Evolutionary conservation across 2,113 vertebrate species (phyloP), one percentile per base, ranked within the genome.

Genomic region (Sialia sialis): DNA sequence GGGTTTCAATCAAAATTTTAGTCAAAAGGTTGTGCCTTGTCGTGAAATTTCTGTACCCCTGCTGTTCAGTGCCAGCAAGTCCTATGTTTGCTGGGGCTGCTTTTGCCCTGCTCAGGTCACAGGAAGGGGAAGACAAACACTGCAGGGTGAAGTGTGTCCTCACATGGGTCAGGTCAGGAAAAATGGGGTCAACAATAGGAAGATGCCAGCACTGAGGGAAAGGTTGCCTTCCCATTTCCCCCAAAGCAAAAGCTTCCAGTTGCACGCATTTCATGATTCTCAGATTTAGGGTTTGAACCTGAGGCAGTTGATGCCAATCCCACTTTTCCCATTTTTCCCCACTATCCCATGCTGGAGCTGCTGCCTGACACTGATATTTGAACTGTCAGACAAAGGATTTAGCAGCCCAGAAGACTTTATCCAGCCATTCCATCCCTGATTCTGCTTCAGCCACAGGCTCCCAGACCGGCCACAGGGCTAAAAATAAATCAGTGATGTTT

Each of bases 251-350:
- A 63, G 19, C 27, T 83, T 56, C 34, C 4, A 2, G 27, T 17
- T 44, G 13, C 10, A 6, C 16, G 32, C n/a, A 9, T 32, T 29
- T n/a, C 16, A 55, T 11, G 0, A 0, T 5, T 63, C 8, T n/a
- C 11, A 2, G 6, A 55, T 13, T n/a, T 7, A 25, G 16, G 14
- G 13, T 43, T 58, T 63, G 19, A 19, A 68, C 66, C n/a, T n/a
- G 21, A 78, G n/a, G 38, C 27, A 84, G 36, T 41, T 1, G 1
- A 68, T 78, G 32, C 7, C 75, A 73, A 36, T 38, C 34, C 11
- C 51, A 27, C 8, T 54, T 82, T 87, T 41, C 58, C 52, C 26
- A 11, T 26, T 85, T 73, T 62, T 7, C 43, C 55, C 56, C 48
- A 16, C 26, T 36, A 11, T 30, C 9, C 39, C 25, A 17, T 3